Evolutionary conservation across 2,888 invertebrate genomes (phyloP), one percentile per base, ranked within the genome.

Genomic region (Smittia aterrima): DNA sequence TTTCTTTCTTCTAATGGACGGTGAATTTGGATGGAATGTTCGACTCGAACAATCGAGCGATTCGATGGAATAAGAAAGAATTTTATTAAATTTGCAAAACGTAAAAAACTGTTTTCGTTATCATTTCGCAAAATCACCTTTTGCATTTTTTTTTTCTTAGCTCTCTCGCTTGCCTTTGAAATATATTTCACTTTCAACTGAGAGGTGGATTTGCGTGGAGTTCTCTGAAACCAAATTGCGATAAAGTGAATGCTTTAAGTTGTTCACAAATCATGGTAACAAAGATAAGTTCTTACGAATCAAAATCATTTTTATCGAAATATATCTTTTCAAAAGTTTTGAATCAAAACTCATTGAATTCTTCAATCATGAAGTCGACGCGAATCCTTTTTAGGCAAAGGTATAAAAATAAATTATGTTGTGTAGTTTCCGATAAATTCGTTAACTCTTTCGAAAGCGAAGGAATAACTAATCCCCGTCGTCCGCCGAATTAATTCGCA

Each of bases 371-470:
- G 4, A 9, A 32, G 3, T 32, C 32, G n/a, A 32, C 32, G 3
- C 32, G 32, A 3, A 6, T 32, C 4, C 9, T 3, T 32, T 32
- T 9, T 9, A 6, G 4, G 4, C 32, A 47, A 16, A 47, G 47
- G 47, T 47, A 47, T n/a, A 47, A 47, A 47, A 47, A 47, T 47
- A 47, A 47, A 47, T 47, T 47, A 47, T 47, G 2, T 47, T 47
- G 47, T 47, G n/a, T 6, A 47, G 47, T 47, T 47, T 47, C n/a
- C 47, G 47, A 47, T 32, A 32, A 3, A 3, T 38, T 38, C 38
- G 4, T 38, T 38, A 38, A 38, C 6, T 38, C 38, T 38, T 38
- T 47, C 11, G 47, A 2, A 16, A 47, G 16, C 13, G 47, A 47
- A 47, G 11, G 16, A 47, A 47, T 47, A 47, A 47, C 16, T 47